Evolutionary conservation across 2,797 vertebrate species (phyloP).

Genomic region (Garrulus glandarius): DNA sequence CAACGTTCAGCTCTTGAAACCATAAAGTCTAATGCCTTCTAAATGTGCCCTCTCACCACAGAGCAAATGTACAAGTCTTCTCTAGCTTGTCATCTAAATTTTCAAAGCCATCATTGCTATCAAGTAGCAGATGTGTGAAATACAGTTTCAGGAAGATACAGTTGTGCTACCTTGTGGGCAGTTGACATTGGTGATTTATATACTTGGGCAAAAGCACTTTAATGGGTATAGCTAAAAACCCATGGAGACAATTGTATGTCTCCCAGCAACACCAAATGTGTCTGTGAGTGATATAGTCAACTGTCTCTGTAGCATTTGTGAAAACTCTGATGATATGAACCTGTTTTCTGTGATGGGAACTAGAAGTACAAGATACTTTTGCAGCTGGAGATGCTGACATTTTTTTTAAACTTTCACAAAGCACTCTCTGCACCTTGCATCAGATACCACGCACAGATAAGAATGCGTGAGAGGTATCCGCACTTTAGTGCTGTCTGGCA

Average conservation of each 20-base stretch:
- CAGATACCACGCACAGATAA: constrained; percentile 13
- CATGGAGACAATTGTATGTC: neutral
- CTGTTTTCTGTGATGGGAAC: neutral
- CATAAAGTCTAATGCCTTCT: neutral
- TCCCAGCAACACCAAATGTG: neutral
- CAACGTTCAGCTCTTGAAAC: neutral
- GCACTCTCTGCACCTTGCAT: neutral
- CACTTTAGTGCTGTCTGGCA: neutral
- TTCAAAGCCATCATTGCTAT: neutral
- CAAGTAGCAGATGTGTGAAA: neutral
- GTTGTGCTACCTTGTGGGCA: neutral
- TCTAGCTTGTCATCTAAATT: neutral
- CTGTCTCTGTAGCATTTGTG: neutral
- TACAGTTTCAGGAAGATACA: neutral
- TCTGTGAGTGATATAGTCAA: neutral
- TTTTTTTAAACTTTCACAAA: neutral
- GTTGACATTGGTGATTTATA: neutral
- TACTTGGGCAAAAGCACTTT: neutral
- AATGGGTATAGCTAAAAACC: neutral
- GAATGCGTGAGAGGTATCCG: neutral
- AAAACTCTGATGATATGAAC: neutral
- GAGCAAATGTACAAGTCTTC: neutral
- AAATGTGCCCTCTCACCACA: neutral
- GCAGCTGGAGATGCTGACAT: neutral
- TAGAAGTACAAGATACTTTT: neutral